Evolutionary conservation across 2,113 vertebrate species (phyloP), one percentile per base, ranked within the genome.

Genomic region (Diphyllodes magnificus): DNA sequence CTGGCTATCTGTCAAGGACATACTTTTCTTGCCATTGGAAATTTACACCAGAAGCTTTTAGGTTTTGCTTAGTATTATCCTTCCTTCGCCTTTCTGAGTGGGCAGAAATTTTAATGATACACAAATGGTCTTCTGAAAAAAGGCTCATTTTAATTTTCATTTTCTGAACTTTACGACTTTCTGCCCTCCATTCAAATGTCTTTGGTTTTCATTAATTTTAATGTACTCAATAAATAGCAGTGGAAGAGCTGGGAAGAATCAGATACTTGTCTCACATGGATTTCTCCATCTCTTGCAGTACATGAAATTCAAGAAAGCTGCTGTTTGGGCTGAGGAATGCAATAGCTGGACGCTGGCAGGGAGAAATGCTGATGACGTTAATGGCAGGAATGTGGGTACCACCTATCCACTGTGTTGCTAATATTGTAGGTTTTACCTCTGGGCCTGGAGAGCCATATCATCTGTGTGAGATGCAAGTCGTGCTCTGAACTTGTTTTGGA

Each of bases 131-230:
- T 71, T 81, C 83, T 83, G 51, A 83, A 84, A 81, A 59, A 33
- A 93, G 30, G 21, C 22, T 76, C 4, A 56, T 82, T 94, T 91
- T 19, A 50, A 47, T 81, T 92, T 75, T 71, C 10, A 64, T 87
- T 91, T 89, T 87, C 87, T 86, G 73, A 82, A 54, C 65, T 73
- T 59, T 59, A 11, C 54, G 47, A 77, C 86, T 91, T 91, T 91
- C 56, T 91, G 37, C 25, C 21, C 35, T 87, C 35, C 51, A 63
- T 78, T 66, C 61, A 71, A 94, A 61, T 79, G 60, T 68, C 82
- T 76, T 82, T 60, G 56, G 40, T 73, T 94, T 94, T 87, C 78
- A 76, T 87, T 94, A 90, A 40, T 73, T 96, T 85, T 68, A 87
- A 85, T 68, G 70, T 64, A 79, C 79, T 85, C 88, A 91, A 72